Evolutionary conservation across 2,888 invertebrate species (phyloP).

Genomic region (Gerris lacustris): DNA sequence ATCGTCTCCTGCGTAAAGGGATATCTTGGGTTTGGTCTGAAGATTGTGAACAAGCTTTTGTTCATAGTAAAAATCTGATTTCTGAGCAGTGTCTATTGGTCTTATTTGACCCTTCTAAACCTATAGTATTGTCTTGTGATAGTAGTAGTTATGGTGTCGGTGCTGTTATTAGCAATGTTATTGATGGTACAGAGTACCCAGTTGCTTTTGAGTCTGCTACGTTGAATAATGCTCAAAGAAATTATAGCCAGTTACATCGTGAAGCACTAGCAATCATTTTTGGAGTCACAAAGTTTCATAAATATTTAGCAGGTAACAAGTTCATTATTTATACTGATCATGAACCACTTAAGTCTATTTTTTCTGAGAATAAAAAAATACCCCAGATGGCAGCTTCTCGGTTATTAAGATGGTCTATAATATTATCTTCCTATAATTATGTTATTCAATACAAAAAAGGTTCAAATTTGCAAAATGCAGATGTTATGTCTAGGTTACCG

Average conservation of each 20-base stretch:
- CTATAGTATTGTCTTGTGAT: slow-evolving; percentile 18
- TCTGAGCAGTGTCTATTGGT: slow-evolving; percentile 11
- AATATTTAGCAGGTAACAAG: no score
- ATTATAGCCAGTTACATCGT: no score
- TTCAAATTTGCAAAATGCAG: neutral
- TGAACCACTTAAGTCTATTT: no score
- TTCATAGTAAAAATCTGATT: neutral
- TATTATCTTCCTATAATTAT: neutral
- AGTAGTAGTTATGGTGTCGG: slow-evolving; percentile 20
- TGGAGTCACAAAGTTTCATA: no score
- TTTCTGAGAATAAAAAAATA: no score
- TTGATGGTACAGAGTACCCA: slow-evolving; percentile 11
- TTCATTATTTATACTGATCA: no score
- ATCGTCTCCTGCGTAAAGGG: no score
- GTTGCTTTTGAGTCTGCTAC: slow-evolving; percentile 21
- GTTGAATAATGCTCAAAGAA: no score
- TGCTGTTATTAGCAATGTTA: slow-evolving; percentile 17
- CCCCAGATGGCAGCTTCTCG: neutral
- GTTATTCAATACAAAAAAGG: neutral
- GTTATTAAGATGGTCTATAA: no score
- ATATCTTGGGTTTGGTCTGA: no score
- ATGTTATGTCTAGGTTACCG: slow-evolving; percentile 1
- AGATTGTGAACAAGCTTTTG: no score
- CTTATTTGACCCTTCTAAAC: slow-evolving; percentile 19
- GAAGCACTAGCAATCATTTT: no score